Conservation (phyloP, 2,113 vertebrate species). For the Eulacestoma nigropectus region DNA sequence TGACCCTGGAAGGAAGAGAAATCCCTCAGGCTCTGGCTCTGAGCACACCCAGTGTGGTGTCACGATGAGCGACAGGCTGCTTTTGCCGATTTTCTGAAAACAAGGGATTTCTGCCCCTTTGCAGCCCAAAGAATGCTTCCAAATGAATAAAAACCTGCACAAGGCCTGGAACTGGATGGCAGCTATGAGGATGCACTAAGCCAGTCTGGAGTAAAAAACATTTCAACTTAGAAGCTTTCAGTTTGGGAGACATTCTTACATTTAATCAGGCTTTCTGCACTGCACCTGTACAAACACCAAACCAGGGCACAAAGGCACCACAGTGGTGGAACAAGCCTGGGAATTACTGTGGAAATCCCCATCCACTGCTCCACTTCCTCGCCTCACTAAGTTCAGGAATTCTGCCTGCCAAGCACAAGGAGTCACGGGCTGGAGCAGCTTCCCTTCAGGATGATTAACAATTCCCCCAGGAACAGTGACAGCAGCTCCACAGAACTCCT, state of each 20-base stretch:
- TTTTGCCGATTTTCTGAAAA: background rate
- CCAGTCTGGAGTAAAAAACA: background rate
- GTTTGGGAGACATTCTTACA: background rate
- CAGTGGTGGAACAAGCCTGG: background rate
- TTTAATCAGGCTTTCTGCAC: background rate
- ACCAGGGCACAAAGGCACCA: background rate
- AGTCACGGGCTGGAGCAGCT: background rate
- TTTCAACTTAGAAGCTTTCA: background rate
- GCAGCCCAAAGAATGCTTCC: background rate
- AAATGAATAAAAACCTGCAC: background rate
- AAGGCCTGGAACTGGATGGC: background rate
- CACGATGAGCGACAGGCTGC: background rate
- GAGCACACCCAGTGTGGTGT: background rate
- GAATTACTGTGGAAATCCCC: background rate
- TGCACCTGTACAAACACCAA: background rate
- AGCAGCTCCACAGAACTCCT: background rate
- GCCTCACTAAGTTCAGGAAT: background rate
- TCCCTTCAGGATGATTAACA: background rate
- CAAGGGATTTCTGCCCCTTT: background rate
- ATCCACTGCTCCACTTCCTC: background rate
- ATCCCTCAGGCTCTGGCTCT: background rate
- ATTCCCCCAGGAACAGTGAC: background rate
- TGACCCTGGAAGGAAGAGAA: constrained; percentile 79
- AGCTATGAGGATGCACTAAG: background rate
- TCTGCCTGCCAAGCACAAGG: background rate